These are phyloP conservation scores for Acanthosepion esculentum DNA, from an alignment of 2,888 invertebrate genomes.

Conservation along the genomic window DNA sequence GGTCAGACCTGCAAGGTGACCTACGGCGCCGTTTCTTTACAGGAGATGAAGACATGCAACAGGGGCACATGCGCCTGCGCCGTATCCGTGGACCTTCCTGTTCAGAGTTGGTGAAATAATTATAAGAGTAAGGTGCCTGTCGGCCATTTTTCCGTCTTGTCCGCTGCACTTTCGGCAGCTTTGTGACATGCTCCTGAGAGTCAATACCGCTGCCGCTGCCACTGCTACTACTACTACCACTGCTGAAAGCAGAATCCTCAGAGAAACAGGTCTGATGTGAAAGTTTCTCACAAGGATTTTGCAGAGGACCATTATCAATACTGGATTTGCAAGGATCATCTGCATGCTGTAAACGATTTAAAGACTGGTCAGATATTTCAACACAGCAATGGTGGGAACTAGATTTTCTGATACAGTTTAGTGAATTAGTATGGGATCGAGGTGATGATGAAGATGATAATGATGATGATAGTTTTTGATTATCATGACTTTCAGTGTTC, in stretches of 20 bases:
- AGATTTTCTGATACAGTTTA: background rate
- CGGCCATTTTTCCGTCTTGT: background rate
- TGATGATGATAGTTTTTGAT: background rate
- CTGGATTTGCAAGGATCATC: background rate
- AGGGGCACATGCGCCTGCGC: constrained; percentile 35
- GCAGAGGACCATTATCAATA: background rate
- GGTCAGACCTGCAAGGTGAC: constrained; percentile 39
- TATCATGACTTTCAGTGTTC: background rate
- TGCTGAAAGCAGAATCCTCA: constrained; percentile 44
- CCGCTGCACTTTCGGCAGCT: constrained; percentile 20
- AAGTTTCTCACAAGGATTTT: constrained; percentile 36
- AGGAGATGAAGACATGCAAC: constrained; percentile 43
- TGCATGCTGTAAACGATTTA: background rate
- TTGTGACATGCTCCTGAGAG: constrained; percentile 2
- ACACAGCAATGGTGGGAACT: background rate
- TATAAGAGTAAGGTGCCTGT: constrained; percentile 38
- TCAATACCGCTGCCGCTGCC: background rate
- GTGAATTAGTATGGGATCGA: background rate
- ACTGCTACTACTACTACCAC: constrained; percentile 33
- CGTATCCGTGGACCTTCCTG: constrained; percentile 43
- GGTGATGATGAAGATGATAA: background rate
- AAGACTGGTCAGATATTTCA: constrained; percentile 35
- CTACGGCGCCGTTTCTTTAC: constrained; percentile 12
- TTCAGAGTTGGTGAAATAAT: constrained; percentile 38
- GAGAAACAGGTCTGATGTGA: constrained; percentile 43